A percentile compares a stretch with the other conserved stretches of the same genome.
These are phyloP conservation scores for Xenopus laevis DNA, from an alignment of 2,113 vertebrate genomes.

Conservation along the genomic window DNA sequence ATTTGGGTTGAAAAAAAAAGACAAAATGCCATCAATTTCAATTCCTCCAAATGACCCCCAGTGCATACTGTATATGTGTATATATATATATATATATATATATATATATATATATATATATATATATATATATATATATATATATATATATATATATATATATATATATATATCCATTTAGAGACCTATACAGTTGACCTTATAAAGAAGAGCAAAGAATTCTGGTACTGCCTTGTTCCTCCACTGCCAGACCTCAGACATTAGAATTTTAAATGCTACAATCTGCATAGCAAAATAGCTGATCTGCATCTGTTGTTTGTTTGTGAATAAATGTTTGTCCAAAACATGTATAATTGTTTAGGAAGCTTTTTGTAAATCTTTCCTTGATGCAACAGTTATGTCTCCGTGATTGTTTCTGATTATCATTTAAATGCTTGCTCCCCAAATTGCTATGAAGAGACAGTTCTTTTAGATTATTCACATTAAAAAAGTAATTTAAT, in stretches of 20 bases:
- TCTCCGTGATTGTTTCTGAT: neutral
- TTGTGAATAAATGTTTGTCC: neutral
- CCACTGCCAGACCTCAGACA: constrained; percentile 4
- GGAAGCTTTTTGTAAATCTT: neutral
- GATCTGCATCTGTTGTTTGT: constrained; percentile 1
- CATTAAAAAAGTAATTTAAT: no score
- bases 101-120: no score
- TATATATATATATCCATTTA: no score
- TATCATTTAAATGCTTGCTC: neutral
- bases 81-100: no score
- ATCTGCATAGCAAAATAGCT: neutral
- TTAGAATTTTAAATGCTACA: neutral
- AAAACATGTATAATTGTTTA: constrained; percentile 1
- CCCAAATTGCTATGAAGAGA: neutral
- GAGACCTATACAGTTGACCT: neutral
- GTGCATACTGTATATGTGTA: no score
- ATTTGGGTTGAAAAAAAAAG: no score
- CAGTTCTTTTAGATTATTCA: no score
- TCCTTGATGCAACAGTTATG: neutral
- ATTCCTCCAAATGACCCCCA: no score
- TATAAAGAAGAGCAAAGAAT: constrained; percentile 1
- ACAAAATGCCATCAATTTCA: no score
- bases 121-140: no score
- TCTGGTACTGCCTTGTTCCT: neutral
- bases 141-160: no score